These are phyloP conservation scores for Hetaerina titia DNA, from an alignment of 2,888 invertebrate genomes.

Conservation along the genomic window DNA sequence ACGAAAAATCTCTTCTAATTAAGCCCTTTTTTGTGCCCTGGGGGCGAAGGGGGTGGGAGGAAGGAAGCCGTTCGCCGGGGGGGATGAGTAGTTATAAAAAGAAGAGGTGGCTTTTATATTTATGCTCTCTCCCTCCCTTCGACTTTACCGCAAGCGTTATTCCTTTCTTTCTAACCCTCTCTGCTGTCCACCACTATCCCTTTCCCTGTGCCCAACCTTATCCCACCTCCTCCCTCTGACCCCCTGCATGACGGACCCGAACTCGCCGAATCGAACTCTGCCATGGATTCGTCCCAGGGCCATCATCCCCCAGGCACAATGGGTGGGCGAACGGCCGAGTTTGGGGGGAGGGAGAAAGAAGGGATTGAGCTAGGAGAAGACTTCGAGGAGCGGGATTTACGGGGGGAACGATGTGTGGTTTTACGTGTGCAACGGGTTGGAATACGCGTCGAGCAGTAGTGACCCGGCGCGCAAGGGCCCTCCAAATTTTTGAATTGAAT, in stretches of 20 bases:
- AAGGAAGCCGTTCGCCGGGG: background rate
- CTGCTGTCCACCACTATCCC: too few species aligned
- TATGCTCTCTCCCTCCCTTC: background rate
- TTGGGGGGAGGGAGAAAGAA: too few species aligned
- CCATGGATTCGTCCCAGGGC: background rate
- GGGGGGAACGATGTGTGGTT: too few species aligned
- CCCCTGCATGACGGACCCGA: background rate
- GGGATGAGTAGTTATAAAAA: background rate
- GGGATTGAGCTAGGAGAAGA: too few species aligned
- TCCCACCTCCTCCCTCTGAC: background rate
- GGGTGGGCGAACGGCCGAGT: too few species aligned
- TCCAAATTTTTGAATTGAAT: too few species aligned
- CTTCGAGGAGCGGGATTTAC: too few species aligned
- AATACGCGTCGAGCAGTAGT: too few species aligned
- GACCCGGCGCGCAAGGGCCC: too few species aligned
- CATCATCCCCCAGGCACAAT: too few species aligned
- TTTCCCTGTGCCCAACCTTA: background rate
- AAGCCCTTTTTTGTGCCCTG: background rate
- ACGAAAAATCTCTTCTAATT: conserved; percentile 35
- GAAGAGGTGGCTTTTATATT: background rate
- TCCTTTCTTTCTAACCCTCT: background rate
- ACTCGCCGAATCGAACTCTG: background rate
- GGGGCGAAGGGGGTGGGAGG: background rate
- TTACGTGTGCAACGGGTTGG: too few species aligned
- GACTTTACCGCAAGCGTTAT: background rate